A percentile compares a stretch with the other conserved stretches of the same genome.
Evolutionary conservation across 2,888 invertebrate species (phyloP).

Genomic region (Epinotia ramella): DNA sequence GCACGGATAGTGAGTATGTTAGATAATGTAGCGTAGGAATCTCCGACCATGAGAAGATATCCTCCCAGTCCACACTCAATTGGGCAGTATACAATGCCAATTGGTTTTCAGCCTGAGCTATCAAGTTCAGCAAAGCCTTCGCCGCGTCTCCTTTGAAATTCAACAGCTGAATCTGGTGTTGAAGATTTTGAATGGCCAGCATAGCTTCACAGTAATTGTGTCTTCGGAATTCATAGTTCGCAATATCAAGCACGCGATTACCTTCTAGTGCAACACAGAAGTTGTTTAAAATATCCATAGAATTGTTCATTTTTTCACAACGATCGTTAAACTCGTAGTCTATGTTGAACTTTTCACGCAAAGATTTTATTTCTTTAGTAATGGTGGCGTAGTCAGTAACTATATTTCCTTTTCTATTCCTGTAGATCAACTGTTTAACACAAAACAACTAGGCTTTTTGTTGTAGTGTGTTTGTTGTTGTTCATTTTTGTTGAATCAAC

Average conservation of each 20-base stretch:
- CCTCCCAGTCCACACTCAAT: constrained; percentile 78
- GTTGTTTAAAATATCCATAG: constrained; percentile 61
- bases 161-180: constrained; percentile 59
- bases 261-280: constrained; percentile 68
- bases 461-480: constrained; percentile 72
- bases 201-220: constrained; percentile 73
- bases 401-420: constrained; percentile 70
- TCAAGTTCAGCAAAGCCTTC: constrained; percentile 66
- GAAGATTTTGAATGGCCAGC: constrained; percentile 62
- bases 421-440: constrained; percentile 76
- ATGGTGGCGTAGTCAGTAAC: constrained; percentile 61
- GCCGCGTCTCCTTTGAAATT: constrained; percentile 68
- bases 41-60: constrained; percentile 76
- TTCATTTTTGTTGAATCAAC: constrained; percentile 67
- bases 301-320: constrained; percentile 62
- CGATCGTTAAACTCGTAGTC: constrained; percentile 66
- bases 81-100: constrained; percentile 72
- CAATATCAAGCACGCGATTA: constrained; percentile 66
- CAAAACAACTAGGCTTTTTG: constrained; percentile 77
- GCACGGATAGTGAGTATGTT: constrained; percentile 72
- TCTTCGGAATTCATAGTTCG: constrained; percentile 72
- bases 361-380: constrained; percentile 56
- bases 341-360: constrained; percentile 58
- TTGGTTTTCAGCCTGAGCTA: constrained; percentile 72
- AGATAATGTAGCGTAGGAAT: constrained; percentile 67